These are phyloP conservation scores for Drosophila parvula DNA, from an alignment of 1,140 invertebrate species.

Conservation along the genomic window DNA sequence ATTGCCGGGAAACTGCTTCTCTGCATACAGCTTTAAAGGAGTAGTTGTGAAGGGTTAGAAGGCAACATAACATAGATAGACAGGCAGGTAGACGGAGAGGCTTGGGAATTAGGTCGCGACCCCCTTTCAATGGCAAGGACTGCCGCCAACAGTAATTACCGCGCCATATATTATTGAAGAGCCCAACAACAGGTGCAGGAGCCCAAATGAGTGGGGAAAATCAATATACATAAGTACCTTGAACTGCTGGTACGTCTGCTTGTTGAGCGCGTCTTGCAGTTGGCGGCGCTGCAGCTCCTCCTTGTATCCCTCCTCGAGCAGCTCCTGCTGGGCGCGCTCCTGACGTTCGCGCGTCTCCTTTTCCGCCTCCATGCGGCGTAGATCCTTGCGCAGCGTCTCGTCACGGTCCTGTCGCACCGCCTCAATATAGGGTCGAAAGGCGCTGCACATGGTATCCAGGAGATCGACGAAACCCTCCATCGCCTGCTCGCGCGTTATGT, in stretches of 20 bases:
- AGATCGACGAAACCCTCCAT: slow-evolving; percentile 96
- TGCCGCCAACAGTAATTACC: slow-evolving; percentile 11
- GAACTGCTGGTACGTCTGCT: slow-evolving; percentile 98
- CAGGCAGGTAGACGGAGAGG: neutral
- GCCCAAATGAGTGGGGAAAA: neutral
- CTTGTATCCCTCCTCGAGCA: slow-evolving; percentile 85
- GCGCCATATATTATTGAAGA: slow-evolving; percentile 88
- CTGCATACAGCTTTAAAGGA: slow-evolving; percentile 89
- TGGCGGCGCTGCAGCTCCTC: slow-evolving; percentile 90
- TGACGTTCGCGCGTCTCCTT: slow-evolving; percentile 84
- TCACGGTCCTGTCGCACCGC: slow-evolving; percentile 94
- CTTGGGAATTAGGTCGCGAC: slow-evolving; percentile 58
- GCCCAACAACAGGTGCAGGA: slow-evolving; percentile 86
- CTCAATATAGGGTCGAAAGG: slow-evolving; percentile 96
- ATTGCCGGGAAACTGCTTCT: slow-evolving; percentile 96
- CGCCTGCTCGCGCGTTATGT: slow-evolving; percentile 93
- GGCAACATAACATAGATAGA: neutral
- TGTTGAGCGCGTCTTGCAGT: slow-evolving; percentile 98
- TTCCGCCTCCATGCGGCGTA: slow-evolving; percentile 84
- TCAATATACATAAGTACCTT: slow-evolving; percentile 82
- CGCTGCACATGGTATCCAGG: slow-evolving; percentile 92
- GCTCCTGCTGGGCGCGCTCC: slow-evolving; percentile 85
- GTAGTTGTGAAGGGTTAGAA: slow-evolving; percentile 2
- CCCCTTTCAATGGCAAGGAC: slow-evolving; percentile 31
- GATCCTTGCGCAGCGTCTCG: slow-evolving; percentile 86